Percentiles rank a stretch among this genome's conserved stretches.
Conservation (phyloP, 1,140 invertebrate genomes). For the Ceratitis capitata region DNA sequence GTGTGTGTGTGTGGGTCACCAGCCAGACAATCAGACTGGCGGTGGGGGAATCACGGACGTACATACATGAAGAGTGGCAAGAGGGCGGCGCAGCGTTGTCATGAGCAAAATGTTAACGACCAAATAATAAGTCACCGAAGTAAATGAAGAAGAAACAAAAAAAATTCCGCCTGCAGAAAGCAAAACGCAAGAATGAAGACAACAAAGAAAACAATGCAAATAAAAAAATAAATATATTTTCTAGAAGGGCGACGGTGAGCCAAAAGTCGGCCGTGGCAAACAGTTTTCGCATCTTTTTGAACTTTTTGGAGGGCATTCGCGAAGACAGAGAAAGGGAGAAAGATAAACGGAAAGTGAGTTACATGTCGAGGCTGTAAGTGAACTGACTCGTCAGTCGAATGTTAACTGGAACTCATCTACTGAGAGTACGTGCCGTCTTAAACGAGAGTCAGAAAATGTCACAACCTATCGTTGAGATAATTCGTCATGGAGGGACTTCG, state of each 20-base stretch:
- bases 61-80: too few relatives aligned
- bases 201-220: not conserved
- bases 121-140: constrained; percentile 37
- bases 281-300: not conserved
- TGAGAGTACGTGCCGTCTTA: not conserved
- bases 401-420: not conserved
- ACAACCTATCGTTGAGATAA: not conserved
- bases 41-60: not conserved
- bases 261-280: constrained; percentile 4
- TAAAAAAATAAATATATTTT: too few relatives aligned
- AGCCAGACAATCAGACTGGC: not conserved
- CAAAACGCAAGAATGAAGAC: not conserved
- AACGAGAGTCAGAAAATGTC: not conserved
- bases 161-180: constrained; percentile 12
- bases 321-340: not conserved
- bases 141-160: not conserved
- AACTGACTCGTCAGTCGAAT: not conserved
- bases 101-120: constrained; percentile 32
- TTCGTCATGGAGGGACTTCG: not conserved
- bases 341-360: not conserved
- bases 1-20: too few relatives aligned
- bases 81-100: constrained; percentile 5
- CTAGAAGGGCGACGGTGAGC: not conserved
- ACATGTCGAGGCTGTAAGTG: not conserved
- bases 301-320: not conserved